Evolutionary conservation across 2,888 invertebrate species (phyloP), one percentile per base, ranked within the genome.

Genomic region (Terebella lapidaria): DNA sequence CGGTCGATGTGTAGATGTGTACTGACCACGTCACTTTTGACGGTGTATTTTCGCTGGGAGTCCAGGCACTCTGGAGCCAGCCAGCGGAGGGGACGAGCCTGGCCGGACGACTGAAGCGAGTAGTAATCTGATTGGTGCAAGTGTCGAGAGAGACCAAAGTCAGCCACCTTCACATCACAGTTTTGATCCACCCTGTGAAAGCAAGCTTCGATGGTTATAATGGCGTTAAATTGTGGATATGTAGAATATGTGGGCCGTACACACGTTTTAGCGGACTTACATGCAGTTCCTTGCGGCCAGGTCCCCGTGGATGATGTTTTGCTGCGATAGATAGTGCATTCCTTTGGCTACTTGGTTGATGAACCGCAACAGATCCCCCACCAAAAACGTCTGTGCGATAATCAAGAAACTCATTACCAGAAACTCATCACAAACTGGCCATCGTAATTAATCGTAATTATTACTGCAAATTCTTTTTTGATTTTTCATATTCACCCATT

Each of bases 91-190:
- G 65, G 65, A 24, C 42, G 10, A 35, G 42, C 10, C 10, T n/a
- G n/a, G 42, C 42, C n/a, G 42, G 10, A 15, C 10, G 42, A n/a
- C 42, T 35, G 42, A 35, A 10, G 10, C n/a, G 42, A 15, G n/a
- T 35, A 35, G n/a, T 35, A 35, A 10, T 35, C 42, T 15, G 42
- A 35, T 35, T 35, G 42, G n/a, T 35, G 76, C 28, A 83, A 74
- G 67, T 83, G 81, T 10, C 83, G 75, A 3, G 82, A 81, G 55
- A 84, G 70, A 3, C 83, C 83, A 69, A 83, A 83, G 67, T 84
- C 83, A 2, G 81, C 81, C 2, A 82, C 79, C 68, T 82, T 81
- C 1, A 80, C 74, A n/a, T 74, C 67, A 28, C 76, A 70, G 18
- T 71, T 64, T 20, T 73, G 72, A 26, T 78, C 78, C 18, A 66